These are phyloP conservation scores for Stegophylla sp. DNA, from an alignment of 2,888 invertebrate species.

Conservation along the genomic window DNA sequence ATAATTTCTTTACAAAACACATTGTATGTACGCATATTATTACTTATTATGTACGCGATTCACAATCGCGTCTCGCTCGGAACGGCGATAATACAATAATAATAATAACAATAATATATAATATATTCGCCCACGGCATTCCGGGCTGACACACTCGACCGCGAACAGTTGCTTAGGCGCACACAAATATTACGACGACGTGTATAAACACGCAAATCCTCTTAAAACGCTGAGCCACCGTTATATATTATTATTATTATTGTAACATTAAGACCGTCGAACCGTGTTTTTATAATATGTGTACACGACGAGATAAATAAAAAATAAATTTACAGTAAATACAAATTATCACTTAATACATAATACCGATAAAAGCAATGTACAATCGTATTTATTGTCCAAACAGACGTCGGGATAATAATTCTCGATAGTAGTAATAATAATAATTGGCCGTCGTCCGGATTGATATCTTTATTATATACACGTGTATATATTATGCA, in stretches of 20 bases:
- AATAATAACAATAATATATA: neutral
- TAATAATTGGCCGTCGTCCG: neutral
- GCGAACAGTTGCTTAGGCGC: neutral
- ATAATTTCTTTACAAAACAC: conserved; percentile 6
- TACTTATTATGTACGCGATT: conserved; percentile 4
- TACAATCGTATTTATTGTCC: neutral
- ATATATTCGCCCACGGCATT: neutral
- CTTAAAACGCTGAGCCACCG: neutral
- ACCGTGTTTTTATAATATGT: no score
- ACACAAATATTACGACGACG: neutral
- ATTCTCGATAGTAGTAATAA: no score
- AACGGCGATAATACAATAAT: neutral
- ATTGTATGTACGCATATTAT: no score
- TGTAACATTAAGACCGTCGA: no score
- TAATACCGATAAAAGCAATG: no score
- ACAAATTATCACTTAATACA: no score
- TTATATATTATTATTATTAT: no score
- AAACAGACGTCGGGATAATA: no score
- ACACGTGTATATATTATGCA: neutral
- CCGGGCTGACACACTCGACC: neutral
- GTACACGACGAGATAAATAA: no score
- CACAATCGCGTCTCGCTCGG: no score
- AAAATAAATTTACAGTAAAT: no score
- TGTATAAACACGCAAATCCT: neutral
- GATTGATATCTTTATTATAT: neutral